A percentile compares a stretch with the other conserved stretches of the same genome.
Conservation (phyloP, 2,888 invertebrate genomes). For the Vannuccia rotundouncinata region DNA sequence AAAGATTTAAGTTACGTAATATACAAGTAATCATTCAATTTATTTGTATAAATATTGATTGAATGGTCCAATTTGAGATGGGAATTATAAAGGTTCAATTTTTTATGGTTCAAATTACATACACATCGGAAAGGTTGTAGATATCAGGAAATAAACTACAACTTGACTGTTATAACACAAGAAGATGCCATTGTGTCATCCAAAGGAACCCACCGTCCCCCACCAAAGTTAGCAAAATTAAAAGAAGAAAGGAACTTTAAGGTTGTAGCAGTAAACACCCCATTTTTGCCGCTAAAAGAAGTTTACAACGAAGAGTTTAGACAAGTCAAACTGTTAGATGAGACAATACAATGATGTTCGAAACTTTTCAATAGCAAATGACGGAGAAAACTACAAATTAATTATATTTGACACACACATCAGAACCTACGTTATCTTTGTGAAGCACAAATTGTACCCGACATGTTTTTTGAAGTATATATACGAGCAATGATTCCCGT, state of each 20-base stretch:
- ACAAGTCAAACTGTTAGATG: not conserved
- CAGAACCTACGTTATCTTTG: not conserved
- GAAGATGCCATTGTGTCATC: not conserved
- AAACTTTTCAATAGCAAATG: not conserved
- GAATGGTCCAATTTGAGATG: not conserved
- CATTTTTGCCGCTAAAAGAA: not conserved
- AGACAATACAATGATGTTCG: not conserved
- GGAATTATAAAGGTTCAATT: not conserved
- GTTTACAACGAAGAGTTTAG: not conserved
- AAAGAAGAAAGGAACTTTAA: not conserved
- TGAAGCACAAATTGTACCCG: not conserved
- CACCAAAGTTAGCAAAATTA: not conserved
- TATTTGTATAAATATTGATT: not conserved
- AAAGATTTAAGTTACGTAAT: not conserved
- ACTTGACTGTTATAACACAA: not conserved
- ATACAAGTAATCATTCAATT: not conserved
- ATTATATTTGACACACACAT: not conserved
- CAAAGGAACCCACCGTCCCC: not conserved
- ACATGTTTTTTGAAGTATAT: not conserved
- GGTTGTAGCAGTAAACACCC: not conserved
- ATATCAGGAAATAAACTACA: not conserved
- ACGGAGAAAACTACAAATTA: not conserved
- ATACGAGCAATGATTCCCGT: not conserved
- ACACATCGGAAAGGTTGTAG: not conserved
- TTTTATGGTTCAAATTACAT: not conserved